phyloP scores from a whole-genome alignment of 2,888 invertebrate genomes.

The Leptinotarsa juncta region DNA sequence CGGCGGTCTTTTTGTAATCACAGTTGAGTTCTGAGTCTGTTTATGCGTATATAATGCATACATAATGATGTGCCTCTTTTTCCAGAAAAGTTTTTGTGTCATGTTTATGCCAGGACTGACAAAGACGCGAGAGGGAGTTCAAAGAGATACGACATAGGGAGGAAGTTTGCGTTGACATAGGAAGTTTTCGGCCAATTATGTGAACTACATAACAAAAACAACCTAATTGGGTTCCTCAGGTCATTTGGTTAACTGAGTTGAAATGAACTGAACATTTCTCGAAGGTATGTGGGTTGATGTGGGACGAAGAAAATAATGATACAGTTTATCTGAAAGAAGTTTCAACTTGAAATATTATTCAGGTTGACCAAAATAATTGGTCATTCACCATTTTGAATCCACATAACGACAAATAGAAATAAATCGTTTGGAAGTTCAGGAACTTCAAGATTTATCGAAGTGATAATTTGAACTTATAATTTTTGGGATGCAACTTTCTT shows the following conservation, averaged over 20 bases:
- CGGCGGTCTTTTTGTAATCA: slow-evolving; percentile 27
- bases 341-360: too few species aligned
- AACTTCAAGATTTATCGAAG: too few species aligned
- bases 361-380: too few species aligned
- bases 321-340: too few species aligned
- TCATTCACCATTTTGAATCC: too few species aligned
- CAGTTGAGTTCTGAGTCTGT: slow-evolving; percentile 24
- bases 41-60: slow-evolving; percentile 27
- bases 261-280: not conserved
- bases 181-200: slow-evolving; percentile 14
- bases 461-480: too few species aligned
- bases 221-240: not conserved
- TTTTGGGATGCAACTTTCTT: too few species aligned
- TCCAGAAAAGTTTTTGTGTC: slow-evolving; percentile 12
- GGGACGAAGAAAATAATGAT: too few species aligned
- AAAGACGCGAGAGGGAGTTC: slow-evolving; percentile 3
- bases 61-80: slow-evolving; percentile 23
- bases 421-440: too few species aligned
- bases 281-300: not conserved
- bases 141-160: slow-evolving; percentile 1
- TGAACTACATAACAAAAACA: not conserved
- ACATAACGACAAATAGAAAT: too few species aligned
- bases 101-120: slow-evolving; percentile 9
- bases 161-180: slow-evolving; percentile 4
- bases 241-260: not conserved